A percentile compares a stretch with the other conserved stretches of the same genome.
Evolutionary conservation across 2,113 vertebrate genomes (phyloP).

Genomic region (Kryptolebias marmoratus): DNA sequence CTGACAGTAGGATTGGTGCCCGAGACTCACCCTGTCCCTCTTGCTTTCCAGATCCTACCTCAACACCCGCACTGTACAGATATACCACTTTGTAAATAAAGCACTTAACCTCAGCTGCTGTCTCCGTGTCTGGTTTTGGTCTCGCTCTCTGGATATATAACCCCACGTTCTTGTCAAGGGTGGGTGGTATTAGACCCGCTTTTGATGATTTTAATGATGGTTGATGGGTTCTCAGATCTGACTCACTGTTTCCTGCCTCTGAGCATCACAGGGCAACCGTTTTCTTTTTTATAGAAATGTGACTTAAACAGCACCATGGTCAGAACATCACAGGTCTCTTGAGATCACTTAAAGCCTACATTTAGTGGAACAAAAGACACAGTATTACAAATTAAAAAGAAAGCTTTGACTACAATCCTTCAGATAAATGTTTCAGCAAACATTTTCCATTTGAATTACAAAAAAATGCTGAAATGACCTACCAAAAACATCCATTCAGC

Average conservation of each 20-base stretch:
- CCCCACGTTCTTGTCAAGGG: background rate
- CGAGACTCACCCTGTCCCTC: too few species aligned
- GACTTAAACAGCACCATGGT: background rate
- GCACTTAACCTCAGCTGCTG: too few species aligned
- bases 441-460: background rate
- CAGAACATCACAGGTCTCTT: background rate
- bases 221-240: conserved; percentile 29
- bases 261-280: background rate
- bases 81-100: too few species aligned
- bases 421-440: background rate
- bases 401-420: background rate
- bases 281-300: background rate
- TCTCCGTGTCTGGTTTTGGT: too few species aligned
- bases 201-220: conserved; percentile 32
- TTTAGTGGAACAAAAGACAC: background rate
- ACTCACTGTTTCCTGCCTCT: conserved; percentile 24
- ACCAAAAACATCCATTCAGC: too few species aligned
- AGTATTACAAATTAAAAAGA: background rate
- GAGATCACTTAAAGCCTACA: background rate
- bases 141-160: too few species aligned
- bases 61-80: too few species aligned
- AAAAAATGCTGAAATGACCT: background rate
- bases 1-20: too few species aligned
- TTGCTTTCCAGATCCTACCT: too few species aligned
- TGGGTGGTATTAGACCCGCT: conserved; percentile 6